A percentile compares a stretch with the other conserved stretches of the same genome.
Evolutionary conservation across 2,797 vertebrate genomes (phyloP).

Genomic region (Anableps anableps): DNA sequence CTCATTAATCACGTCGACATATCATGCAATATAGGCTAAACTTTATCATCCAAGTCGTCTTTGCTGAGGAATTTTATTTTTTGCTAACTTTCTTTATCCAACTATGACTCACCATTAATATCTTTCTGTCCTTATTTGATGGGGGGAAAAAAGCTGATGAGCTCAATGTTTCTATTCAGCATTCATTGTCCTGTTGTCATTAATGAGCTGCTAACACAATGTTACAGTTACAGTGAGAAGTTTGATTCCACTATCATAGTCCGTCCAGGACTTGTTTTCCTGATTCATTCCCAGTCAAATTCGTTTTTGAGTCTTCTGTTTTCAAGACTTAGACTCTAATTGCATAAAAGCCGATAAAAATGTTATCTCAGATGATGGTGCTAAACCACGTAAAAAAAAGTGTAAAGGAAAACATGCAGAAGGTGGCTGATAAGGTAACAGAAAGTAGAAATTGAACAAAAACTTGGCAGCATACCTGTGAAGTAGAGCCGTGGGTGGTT

Average conservation of each 20-base stretch:
- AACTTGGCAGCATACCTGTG: neutral
- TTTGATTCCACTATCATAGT: neutral
- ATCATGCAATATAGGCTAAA: conserved; percentile 28
- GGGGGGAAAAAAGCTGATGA: neutral
- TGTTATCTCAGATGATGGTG: neutral
- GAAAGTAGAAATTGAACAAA: neutral
- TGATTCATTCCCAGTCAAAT: neutral
- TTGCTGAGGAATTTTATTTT: conserved; percentile 5
- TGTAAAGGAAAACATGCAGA: neutral
- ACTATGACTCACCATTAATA: neutral
- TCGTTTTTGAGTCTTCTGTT: neutral
- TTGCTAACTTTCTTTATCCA: neutral
- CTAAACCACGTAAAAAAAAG: neutral
- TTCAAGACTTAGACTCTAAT: neutral
- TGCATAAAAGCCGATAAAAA: neutral
- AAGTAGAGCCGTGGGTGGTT: neutral
- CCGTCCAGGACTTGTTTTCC: neutral
- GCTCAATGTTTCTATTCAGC: neutral
- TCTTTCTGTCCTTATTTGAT: neutral
- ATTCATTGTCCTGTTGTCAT: neutral
- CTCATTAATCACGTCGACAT: conserved; percentile 19
- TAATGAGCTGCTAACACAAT: neutral
- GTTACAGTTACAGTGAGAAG: neutral
- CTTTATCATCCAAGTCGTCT: conserved; percentile 36
- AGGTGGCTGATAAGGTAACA: neutral